These are phyloP conservation scores for Phylloscopus whistleri DNA, from an alignment of 2,113 vertebrate genomes.

Conservation along the genomic window DNA sequence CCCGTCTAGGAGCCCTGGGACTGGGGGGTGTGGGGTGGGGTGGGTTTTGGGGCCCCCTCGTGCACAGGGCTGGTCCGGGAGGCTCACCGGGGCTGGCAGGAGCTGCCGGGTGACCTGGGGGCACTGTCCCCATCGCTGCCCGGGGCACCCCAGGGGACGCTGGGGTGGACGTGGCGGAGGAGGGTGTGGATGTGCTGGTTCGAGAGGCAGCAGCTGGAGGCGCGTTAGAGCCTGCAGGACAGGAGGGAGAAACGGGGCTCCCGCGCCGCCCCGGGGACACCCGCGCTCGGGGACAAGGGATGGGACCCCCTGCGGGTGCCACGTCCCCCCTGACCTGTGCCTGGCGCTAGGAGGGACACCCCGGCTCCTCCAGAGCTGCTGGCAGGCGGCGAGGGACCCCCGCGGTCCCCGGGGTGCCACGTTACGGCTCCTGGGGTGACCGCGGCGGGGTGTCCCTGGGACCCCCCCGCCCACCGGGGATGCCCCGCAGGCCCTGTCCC, in stretches of 20 bases:
- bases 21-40: neutral
- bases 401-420: neutral
- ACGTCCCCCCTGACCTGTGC: slow-evolving; percentile 17
- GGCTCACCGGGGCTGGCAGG: slow-evolving; percentile 64
- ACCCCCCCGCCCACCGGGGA: neutral
- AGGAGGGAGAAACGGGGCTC: slow-evolving; percentile 65
- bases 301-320: neutral
- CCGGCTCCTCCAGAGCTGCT: neutral
- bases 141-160: slow-evolving; percentile 43
- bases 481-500: neutral
- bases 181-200: slow-evolving; percentile 66
- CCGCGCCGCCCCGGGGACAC: neutral
- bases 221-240: slow-evolving; percentile 66
- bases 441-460: neutral
- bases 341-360: neutral
- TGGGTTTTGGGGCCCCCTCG: neutral
- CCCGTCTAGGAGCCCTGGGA: neutral
- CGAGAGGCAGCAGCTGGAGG: slow-evolving; percentile 70
- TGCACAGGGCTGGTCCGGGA: neutral
- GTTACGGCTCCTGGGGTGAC: neutral
- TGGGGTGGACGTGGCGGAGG: slow-evolving; percentile 62
- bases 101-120: slow-evolving; percentile 58
- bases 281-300: neutral
- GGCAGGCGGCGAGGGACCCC: neutral
- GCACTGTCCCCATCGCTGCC: slow-evolving; percentile 56